phyloP scores from a whole-genome alignment of 2,888 invertebrate genomes.

The Smittia aterrima region DNA sequence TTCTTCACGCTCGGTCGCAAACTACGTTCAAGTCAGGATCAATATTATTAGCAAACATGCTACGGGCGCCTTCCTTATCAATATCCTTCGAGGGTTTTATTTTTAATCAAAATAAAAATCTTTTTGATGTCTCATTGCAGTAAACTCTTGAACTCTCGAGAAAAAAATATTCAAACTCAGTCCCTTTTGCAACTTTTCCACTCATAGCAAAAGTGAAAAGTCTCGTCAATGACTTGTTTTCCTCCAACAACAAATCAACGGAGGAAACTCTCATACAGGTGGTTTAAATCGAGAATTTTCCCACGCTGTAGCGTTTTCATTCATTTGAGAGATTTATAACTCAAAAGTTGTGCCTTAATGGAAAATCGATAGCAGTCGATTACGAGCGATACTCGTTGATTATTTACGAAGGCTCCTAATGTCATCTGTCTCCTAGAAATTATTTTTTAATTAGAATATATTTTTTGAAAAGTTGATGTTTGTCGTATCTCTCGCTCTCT shows the following conservation, averaged over 20 bases:
- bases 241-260: conserved; percentile 8
- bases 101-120: neutral
- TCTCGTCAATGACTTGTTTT: conserved; percentile 39
- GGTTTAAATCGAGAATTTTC: conserved; percentile 30
- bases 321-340: conserved; percentile 29
- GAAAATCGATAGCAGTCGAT: conserved; percentile 34
- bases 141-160: no score
- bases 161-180: no score
- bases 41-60: no score
- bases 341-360: conserved; percentile 27
- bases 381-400: conserved; percentile 26
- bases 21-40: no score
- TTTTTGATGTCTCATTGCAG: no score
- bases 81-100: neutral
- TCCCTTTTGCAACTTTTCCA: neutral
- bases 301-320: no score
- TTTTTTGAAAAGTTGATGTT: neutral
- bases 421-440: conserved; percentile 31
- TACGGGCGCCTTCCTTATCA: no score
- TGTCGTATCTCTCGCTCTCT: neutral
- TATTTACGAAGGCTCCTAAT: conserved; percentile 27
- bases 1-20: no score
- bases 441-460: conserved; percentile 30
- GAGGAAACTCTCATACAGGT: conserved; percentile 22
- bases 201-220: conserved; percentile 27